Base-by-base conservation (phyloP, 2,113 vertebrate species). In the Syngnathus scovelli region DNA sequence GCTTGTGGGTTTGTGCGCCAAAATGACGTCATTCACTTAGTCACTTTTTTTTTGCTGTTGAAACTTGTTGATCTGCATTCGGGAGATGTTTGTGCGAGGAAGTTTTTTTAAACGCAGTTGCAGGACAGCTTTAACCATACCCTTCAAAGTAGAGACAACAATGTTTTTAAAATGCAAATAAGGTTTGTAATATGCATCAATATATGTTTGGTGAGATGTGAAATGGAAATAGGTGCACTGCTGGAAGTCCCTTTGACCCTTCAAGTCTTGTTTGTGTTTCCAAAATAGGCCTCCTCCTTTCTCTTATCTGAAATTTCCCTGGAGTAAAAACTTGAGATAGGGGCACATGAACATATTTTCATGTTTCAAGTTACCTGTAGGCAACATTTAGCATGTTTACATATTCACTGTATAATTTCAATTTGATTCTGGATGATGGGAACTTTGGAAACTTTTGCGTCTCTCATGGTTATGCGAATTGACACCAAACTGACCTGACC, bases 261-360 rank as follows among this genome's bases (percentile, higher is more conserved):
- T 61, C 78, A 74, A 82, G 80, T 79, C 80, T 66, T 85, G 84
- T 84, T 83, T 87, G 78, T 80, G 69, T 89, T 87, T 87, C 76
- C 68, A 81, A 60, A 69, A 68, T 18, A 19, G 39, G 56, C 81
- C 81, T 78, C 69, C 78, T 80, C 55, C 41, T 76, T 68, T 67
- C 68, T 78, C 87, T 88, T 90, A 85, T 89, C 87, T 82, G 61
- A 61, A n/a, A 59, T 66, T 54, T 52, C 51, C 67, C 16, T 65
- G 84, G 85, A 80, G 74, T 64, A 7, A 64, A 46, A 70, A 64
- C 79, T 81, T 77, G 72, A 74, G 74, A 78, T 78, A 76, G 77
- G 84, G 72, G 73, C 78, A 68, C 27, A 18, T 71, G 11, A 10
- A 36, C 55, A 58, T 33, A 36, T 36, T 16, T 56, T 36, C 27